phyloP scores from a whole-genome alignment of 2,113 vertebrate genomes.

The Actenoides lindsayi region DNA sequence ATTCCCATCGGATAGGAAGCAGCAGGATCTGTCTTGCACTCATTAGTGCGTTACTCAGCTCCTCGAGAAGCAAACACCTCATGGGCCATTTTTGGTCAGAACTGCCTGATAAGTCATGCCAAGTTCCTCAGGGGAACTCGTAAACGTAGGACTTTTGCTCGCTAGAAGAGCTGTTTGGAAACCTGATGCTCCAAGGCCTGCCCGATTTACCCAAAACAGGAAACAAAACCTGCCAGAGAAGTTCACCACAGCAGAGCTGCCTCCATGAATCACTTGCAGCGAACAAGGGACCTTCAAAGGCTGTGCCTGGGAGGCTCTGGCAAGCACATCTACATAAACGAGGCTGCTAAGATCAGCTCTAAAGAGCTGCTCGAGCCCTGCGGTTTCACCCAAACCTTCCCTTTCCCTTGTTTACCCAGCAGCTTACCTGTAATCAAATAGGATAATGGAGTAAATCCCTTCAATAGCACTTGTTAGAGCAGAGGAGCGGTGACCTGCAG shows the following conservation, averaged over 20 bases:
- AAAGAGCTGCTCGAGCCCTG: neutral
- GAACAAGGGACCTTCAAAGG: neutral
- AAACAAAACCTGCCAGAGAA: neutral
- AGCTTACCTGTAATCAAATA: neutral
- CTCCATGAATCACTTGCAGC: neutral
- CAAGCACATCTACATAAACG: neutral
- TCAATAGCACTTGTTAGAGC: neutral
- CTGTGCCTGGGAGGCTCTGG: neutral
- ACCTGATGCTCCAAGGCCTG: neutral
- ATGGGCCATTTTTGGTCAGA: neutral
- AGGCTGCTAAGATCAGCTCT: neutral
- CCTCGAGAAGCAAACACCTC: neutral
- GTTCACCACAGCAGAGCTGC: neutral
- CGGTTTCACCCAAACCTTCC: neutral
- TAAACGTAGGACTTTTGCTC: neutral
- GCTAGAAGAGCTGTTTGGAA: neutral
- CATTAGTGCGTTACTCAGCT: neutral
- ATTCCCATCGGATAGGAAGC: neutral
- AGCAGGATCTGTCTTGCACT: neutral
- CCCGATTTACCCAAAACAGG: neutral
- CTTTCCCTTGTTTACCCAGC: slow-evolving; percentile 7
- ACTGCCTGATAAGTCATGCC: neutral
- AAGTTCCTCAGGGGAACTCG: neutral
- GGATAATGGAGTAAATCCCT: slow-evolving; percentile 5
- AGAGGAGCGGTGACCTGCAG: neutral